A percentile compares a stretch with the other conserved stretches of the same genome.
Evolutionary conservation across 2,113 vertebrate genomes (phyloP).

Genomic region (Channa maculata): DNA sequence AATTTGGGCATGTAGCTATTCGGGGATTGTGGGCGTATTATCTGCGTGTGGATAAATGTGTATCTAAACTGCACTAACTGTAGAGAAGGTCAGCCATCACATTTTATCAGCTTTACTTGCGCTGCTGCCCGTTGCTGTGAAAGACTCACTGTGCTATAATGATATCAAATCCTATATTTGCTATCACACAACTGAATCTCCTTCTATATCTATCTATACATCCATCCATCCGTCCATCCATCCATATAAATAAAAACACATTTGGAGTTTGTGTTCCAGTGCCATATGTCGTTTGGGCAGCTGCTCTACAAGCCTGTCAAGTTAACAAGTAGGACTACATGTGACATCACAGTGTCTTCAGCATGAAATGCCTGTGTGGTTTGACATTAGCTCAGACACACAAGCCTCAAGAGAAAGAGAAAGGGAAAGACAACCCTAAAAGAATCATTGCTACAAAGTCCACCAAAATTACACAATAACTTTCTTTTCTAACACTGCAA

Average conservation of each 20-base stretch:
- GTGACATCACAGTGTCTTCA: slow-evolving; percentile 3
- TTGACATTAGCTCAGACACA: neutral
- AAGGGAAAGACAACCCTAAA: neutral
- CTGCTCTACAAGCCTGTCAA: slow-evolving; percentile 48
- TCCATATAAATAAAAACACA: neutral
- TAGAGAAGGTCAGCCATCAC: slow-evolving; percentile 74
- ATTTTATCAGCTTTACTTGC: slow-evolving; percentile 57
- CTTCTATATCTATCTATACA: neutral
- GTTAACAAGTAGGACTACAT: slow-evolving; percentile 40
- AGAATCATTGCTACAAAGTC: too few relatives aligned
- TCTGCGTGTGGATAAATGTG: slow-evolving; percentile 51
- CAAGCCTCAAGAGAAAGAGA: slow-evolving; percentile 5
- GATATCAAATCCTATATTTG: slow-evolving; percentile 14
- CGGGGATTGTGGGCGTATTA: slow-evolving; percentile 48
- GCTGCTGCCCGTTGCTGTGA: slow-evolving; percentile 37
- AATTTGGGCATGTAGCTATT: slow-evolving; percentile 56
- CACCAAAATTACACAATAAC: too few relatives aligned
- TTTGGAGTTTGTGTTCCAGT: slow-evolving; percentile 36
- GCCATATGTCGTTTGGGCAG: slow-evolving; percentile 48
- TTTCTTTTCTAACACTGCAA: too few relatives aligned
- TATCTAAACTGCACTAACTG: slow-evolving; percentile 51
- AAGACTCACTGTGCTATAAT: slow-evolving; percentile 28
- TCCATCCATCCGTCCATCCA: neutral
- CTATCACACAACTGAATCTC: slow-evolving; percentile 13
- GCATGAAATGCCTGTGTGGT: slow-evolving; percentile 4